These are phyloP conservation scores for Bombylius discolor DNA, from an alignment of 2,888 invertebrate species.

Conservation along the genomic window DNA sequence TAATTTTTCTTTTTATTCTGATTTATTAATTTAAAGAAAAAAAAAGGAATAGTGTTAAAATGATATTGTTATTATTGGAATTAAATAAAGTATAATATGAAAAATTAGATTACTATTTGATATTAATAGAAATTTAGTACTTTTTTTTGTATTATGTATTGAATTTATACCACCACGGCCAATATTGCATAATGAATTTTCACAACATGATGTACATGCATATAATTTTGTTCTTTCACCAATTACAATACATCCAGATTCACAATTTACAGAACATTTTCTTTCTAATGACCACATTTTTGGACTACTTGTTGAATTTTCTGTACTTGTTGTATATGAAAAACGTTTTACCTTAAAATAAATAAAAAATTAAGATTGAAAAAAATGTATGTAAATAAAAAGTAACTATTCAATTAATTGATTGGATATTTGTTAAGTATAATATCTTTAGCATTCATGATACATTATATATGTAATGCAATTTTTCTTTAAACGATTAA, in stretches of 20 bases:
- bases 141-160: background rate
- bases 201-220: constrained; percentile 78
- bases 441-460: background rate
- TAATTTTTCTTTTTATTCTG: too few relatives aligned
- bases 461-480: too few relatives aligned
- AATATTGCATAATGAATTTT: constrained; percentile 62
- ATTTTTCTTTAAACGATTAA: too few relatives aligned
- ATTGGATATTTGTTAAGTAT: background rate
- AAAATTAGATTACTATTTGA: too few relatives aligned
- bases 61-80: too few relatives aligned
- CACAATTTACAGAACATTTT: constrained; percentile 70
- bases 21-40: too few relatives aligned
- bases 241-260: constrained; percentile 77
- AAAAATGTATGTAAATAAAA: background rate
- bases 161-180: constrained; percentile 41
- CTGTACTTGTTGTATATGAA: constrained; percentile 70
- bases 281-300: constrained; percentile 75
- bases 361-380: background rate
- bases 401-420: constrained; percentile 3
- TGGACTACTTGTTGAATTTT: constrained; percentile 60
- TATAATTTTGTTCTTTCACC: constrained; percentile 79
- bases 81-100: too few relatives aligned
- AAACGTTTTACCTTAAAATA: constrained; percentile 54
- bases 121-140: too few relatives aligned
- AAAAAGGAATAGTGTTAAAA: too few relatives aligned